Percentiles rank a stretch among this genome's conserved stretches.
Conservation (phyloP, 2,113 vertebrate species). For the Telmatochromis bifrenatus region DNA sequence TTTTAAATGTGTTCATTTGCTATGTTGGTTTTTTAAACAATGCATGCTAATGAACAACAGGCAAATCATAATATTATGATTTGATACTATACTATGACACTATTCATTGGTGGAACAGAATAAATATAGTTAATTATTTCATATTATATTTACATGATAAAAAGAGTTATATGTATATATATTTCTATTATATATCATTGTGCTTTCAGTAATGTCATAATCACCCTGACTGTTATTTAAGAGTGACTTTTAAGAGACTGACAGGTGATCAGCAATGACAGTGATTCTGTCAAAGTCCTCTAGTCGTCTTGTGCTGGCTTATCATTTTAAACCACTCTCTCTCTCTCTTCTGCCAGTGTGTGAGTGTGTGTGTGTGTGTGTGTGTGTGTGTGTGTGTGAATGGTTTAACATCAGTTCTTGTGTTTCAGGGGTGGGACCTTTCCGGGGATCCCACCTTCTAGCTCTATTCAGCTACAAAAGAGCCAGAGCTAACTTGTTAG, state of each 20-base stretch:
- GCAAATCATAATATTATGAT: not conserved
- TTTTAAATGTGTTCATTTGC: not conserved
- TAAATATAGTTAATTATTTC: not conserved
- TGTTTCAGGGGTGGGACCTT: not conserved
- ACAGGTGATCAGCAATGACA: not conserved
- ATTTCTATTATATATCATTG: not conserved
- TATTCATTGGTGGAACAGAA: not conserved
- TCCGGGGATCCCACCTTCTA: not conserved
- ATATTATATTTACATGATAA: not conserved
- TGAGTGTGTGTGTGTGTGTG: not conserved
- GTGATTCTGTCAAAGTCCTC: not conserved
- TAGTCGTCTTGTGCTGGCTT: not conserved
- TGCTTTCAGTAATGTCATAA: not conserved
- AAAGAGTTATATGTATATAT: not conserved
- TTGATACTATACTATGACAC: not conserved
- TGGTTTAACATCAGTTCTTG: not conserved
- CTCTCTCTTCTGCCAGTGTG: not conserved
- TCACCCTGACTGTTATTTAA: not conserved
- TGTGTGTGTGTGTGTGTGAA: not conserved
- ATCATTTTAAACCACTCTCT: not conserved
- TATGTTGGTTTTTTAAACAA: not conserved
- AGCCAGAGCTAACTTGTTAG: not conserved
- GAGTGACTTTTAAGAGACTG: not conserved
- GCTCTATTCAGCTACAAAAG: not conserved
- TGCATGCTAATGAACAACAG: not conserved